Conservation (phyloP, 2,888 invertebrate genomes). For the Lasioglossum pauxillum region DNA sequence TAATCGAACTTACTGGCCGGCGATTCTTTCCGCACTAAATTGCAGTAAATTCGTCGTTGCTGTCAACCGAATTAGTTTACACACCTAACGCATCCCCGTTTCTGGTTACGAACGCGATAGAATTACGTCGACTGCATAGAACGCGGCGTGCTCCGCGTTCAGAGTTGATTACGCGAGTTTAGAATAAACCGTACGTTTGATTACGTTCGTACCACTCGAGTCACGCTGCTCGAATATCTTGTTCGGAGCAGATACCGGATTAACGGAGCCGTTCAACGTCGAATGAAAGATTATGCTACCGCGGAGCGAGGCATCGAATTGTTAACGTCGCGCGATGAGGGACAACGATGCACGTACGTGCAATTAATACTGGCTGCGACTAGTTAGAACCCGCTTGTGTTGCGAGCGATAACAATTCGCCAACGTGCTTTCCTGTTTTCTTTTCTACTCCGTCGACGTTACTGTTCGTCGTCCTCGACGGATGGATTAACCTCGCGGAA, state of each 20-base stretch:
- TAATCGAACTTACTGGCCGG: background rate
- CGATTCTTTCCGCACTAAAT: background rate
- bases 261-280: background rate
- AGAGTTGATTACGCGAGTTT: conserved; percentile 1
- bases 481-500: background rate
- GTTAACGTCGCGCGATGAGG: background rate
- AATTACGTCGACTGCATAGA: background rate
- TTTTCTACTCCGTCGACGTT: background rate
- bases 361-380: conserved; percentile 29
- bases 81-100: background rate
- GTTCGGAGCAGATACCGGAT: background rate
- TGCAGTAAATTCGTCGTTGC: background rate
- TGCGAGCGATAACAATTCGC: background rate
- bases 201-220: background rate
- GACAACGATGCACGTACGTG: background rate
- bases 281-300: conserved; percentile 3
- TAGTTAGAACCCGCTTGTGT: conserved; percentile 1
- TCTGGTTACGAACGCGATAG: background rate
- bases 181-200: background rate
- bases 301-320: background rate
- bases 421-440: background rate
- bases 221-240: background rate
- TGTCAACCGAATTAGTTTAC: background rate
- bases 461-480: background rate
- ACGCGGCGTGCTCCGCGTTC: background rate